These are phyloP conservation scores for Chitala chitala DNA, from an alignment of 2,113 vertebrate species.

Conservation along the genomic window DNA sequence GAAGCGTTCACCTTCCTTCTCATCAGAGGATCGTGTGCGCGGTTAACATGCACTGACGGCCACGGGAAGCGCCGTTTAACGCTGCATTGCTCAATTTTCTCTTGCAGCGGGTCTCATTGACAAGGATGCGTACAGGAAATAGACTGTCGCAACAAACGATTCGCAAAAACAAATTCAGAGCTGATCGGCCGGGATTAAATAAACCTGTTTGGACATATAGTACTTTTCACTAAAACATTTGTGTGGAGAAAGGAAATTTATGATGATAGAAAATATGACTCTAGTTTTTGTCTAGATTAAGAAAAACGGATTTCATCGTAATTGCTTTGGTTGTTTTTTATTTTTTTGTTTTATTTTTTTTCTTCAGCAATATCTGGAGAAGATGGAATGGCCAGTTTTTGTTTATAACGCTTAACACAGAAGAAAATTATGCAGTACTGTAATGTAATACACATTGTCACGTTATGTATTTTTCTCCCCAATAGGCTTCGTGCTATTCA, in stretches of 20 bases:
- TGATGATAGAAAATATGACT: background rate
- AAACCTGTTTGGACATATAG: background rate
- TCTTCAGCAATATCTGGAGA: background rate
- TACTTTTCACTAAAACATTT: background rate
- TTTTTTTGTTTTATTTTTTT: too few relatives aligned
- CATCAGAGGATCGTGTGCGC: background rate
- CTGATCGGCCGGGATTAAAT: background rate
- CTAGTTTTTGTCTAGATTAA: background rate
- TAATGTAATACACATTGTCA: background rate
- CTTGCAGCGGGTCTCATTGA: background rate
- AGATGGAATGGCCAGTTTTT: background rate
- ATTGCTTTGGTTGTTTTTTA: background rate
- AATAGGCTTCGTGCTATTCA: too few relatives aligned
- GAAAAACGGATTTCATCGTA: background rate
- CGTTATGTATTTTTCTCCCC: too few relatives aligned
- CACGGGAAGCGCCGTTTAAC: background rate
- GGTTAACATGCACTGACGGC: background rate
- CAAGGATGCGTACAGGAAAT: background rate
- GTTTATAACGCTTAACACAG: background rate
- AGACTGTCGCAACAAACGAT: slow-evolving; percentile 3
- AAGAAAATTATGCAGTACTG: background rate
- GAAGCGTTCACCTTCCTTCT: background rate
- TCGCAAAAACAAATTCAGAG: background rate
- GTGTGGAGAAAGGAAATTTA: background rate
- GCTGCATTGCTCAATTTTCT: slow-evolving; percentile 3